Percentiles rank a stretch among this genome's conserved stretches.
Evolutionary conservation across 1,140 invertebrate genomes (phyloP).

Genomic region (Pseudomyrmex flavicornis): DNA sequence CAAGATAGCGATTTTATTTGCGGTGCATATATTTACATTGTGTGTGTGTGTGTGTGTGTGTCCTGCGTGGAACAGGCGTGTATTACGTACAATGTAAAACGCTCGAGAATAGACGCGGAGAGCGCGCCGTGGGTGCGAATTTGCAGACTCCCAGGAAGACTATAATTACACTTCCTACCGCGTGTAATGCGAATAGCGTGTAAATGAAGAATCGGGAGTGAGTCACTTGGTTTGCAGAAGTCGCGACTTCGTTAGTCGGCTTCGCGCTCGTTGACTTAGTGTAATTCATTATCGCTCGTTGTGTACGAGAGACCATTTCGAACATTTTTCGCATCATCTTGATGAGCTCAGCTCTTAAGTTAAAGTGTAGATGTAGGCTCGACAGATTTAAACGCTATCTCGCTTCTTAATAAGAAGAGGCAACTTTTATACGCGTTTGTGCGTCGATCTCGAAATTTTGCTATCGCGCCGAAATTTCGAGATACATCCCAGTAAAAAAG

Average conservation of each 20-base stretch:
- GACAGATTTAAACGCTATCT: too few species aligned
- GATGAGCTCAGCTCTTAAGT: background rate
- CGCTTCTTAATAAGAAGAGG: too few species aligned
- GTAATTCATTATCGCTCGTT: slow-evolving; percentile 31
- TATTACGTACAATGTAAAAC: slow-evolving; percentile 12
- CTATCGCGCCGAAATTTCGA: too few species aligned
- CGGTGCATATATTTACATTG: slow-evolving; percentile 32
- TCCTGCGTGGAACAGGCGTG: background rate
- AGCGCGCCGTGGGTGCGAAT: slow-evolving; percentile 32
- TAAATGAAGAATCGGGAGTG: slow-evolving; percentile 35
- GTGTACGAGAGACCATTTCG: background rate
- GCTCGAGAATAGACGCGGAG: background rate
- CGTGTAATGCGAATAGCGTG: slow-evolving; percentile 55
- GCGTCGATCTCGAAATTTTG: too few species aligned
- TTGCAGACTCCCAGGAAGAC: slow-evolving; percentile 41
- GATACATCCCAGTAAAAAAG: too few species aligned
- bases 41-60: background rate
- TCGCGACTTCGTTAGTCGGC: slow-evolving; percentile 23
- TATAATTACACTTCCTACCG: slow-evolving; percentile 59
- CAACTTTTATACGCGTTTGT: too few species aligned
- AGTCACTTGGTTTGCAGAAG: slow-evolving; percentile 61
- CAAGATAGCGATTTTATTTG: slow-evolving; percentile 42
- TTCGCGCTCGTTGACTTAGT: background rate
- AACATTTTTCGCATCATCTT: background rate
- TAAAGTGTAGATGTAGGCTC: background rate